These are phyloP conservation scores for Platichthys stellatus DNA, from an alignment of 2,113 vertebrate genomes.

Conservation along the genomic window DNA sequence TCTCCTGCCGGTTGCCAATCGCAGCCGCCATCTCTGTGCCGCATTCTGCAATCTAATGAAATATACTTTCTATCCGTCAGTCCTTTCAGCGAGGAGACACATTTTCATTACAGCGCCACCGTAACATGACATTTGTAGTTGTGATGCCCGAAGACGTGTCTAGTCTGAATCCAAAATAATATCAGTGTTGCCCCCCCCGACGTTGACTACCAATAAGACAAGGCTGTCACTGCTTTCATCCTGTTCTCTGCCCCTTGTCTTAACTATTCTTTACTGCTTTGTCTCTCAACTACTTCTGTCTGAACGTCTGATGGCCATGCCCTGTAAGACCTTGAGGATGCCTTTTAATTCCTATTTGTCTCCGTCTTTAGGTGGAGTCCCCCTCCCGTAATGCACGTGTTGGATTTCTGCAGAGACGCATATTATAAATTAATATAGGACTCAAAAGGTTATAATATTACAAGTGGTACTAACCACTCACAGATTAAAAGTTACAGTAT, in stretches of 20 bases:
- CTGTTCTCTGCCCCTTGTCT: constrained; percentile 9
- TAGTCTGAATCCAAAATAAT: constrained; percentile 50
- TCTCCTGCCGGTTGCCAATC: constrained; percentile 66
- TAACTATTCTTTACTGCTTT: background rate
- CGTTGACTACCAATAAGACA: constrained; percentile 25
- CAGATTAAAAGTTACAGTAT: background rate
- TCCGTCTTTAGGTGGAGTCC: no score
- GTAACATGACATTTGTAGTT: constrained; percentile 67
- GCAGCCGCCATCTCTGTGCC: constrained; percentile 40
- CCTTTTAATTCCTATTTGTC: no score
- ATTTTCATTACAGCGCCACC: constrained; percentile 69
- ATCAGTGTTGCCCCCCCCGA: constrained; percentile 32
- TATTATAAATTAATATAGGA: background rate
- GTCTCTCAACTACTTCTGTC: background rate
- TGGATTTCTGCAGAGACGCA: background rate
- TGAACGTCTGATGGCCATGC: background rate
- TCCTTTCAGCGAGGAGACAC: constrained; percentile 47
- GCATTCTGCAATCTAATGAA: constrained; percentile 66
- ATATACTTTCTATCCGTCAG: constrained; percentile 71
- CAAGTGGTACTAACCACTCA: background rate
- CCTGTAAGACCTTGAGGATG: no score
- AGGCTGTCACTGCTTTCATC: constrained; percentile 26
- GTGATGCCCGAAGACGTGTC: constrained; percentile 52
- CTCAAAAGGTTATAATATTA: background rate
- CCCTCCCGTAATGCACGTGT: no score